Evolutionary conservation across 2,888 invertebrate species (phyloP).

Genomic region (Drosophila flavopinicola): DNA sequence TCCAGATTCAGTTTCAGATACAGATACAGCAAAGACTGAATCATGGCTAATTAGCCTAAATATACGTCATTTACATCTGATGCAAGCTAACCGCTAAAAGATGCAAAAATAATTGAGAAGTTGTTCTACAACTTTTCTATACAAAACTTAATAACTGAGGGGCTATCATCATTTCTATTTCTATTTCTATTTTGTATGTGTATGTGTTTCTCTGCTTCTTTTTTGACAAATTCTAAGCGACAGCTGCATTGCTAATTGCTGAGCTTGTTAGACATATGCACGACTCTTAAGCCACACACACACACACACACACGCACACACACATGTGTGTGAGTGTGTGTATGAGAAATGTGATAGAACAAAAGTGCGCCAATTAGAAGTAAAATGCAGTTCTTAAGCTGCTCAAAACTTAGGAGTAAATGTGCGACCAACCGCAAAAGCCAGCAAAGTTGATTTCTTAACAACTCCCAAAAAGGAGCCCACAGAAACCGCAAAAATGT

Average conservation of each 20-base stretch:
- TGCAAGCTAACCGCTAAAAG: too few species aligned
- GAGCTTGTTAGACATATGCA: slow-evolving; percentile 71
- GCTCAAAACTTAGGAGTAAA: slow-evolving; percentile 43
- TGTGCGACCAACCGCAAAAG: slow-evolving; percentile 68
- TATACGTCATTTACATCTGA: too few species aligned
- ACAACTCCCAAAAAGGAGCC: slow-evolving; percentile 52
- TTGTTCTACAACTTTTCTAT: not conserved
- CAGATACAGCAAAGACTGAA: too few species aligned
- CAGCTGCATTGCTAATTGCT: slow-evolving; percentile 67
- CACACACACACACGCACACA: not conserved
- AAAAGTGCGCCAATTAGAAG: slow-evolving; percentile 80
- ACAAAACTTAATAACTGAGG: slow-evolving; percentile 11
- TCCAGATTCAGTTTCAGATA: too few species aligned
- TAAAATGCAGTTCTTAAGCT: slow-evolving; percentile 74
- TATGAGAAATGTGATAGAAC: slow-evolving; percentile 61
- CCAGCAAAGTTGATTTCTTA: slow-evolving; percentile 77
- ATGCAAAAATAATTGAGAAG: slow-evolving; percentile 3
- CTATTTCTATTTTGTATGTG: slow-evolving; percentile 18
- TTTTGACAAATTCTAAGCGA: slow-evolving; percentile 27
- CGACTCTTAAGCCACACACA: slow-evolving; percentile 41
- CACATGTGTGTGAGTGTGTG: slow-evolving; percentile 10
- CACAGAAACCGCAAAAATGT: slow-evolving; percentile 69
- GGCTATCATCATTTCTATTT: slow-evolving; percentile 12
- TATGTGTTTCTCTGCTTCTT: slow-evolving; percentile 9
- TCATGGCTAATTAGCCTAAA: too few species aligned